phyloP scores from a whole-genome alignment of 2,113 vertebrate species.

The Pithys albifrons region DNA sequence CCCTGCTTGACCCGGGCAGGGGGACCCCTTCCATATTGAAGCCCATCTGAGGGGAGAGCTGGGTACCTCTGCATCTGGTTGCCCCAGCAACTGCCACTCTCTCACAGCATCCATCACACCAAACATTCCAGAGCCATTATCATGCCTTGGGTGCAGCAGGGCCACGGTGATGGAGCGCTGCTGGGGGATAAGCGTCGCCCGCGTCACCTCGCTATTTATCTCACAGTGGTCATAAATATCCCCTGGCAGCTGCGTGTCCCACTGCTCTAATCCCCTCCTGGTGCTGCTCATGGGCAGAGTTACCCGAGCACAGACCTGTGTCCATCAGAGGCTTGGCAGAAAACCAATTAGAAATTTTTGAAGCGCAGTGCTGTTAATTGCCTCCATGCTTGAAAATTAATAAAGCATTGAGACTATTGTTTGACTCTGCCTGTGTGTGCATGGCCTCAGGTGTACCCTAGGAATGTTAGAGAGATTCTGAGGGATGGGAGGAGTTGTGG shows the following conservation, averaged over 20 bases:
- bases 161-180: neutral
- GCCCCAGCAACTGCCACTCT: conserved; percentile 8
- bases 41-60: neutral
- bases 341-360: neutral
- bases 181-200: neutral
- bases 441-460: neutral
- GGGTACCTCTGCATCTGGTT: neutral
- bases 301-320: neutral
- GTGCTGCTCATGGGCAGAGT: neutral
- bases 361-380: conserved; percentile 1
- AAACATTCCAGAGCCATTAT: neutral
- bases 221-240: neutral
- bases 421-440: neutral
- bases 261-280: neutral
- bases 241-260: neutral
- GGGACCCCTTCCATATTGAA: neutral
- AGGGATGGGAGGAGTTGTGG: neutral
- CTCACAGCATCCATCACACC: neutral
- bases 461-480: neutral
- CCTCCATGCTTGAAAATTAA: neutral
- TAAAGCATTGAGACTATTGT: neutral
- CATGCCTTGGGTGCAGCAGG: neutral
- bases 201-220: neutral
- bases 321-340: neutral
- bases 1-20: neutral